Base-by-base conservation (phyloP, 2,888 invertebrate species). In the Scaptomyza reducta region DNA sequence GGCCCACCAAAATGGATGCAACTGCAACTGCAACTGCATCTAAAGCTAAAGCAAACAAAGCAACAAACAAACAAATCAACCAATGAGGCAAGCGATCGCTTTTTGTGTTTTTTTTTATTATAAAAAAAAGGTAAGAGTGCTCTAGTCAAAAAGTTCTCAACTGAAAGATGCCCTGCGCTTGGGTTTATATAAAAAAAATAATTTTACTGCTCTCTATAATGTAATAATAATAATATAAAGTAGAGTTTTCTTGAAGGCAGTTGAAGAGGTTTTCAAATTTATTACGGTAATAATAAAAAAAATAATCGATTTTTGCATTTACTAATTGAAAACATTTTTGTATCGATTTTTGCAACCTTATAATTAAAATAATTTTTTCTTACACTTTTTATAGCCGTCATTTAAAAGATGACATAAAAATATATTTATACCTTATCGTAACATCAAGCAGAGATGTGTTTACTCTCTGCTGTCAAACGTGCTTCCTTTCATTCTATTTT, bases 1-100 rank as follows among this genome's bases (percentile, higher is more conserved):
- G 40, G 70, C 69, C 86, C 81, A 79, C 74, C 77, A 82, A 87
- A 81, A 86, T 81, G 84, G 87, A 80, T 79, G 72, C 65, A 79
- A 79, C 69, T 72, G 59, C 42, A 42, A 42, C 22, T 44, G 44
- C 46, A 46, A 46, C 72, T 67, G 68, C 70, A 73, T 50, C 62
- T 35, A 54, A 54, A 57, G 64, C 53, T 51, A 75, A 84, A 61
- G 58, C 73, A 80, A 81, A 58, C 75, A 75, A 75, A 63, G 61
- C 35, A 57, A 47, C 55, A 62, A 74, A 60, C 75, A 75, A 75
- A 63, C 68, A 74, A 75, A 63, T 50, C 61, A 70, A 47, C 47
- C 18, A 65, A 65, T 29, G 41, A 31, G 16, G 41, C 44, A 42
- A 56, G 54, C 42, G 46, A 53, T 1, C 3, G 22, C 3, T 22